These are phyloP conservation scores for Actias luna DNA, from an alignment of 2,888 invertebrate species.

Conservation along the genomic window DNA sequence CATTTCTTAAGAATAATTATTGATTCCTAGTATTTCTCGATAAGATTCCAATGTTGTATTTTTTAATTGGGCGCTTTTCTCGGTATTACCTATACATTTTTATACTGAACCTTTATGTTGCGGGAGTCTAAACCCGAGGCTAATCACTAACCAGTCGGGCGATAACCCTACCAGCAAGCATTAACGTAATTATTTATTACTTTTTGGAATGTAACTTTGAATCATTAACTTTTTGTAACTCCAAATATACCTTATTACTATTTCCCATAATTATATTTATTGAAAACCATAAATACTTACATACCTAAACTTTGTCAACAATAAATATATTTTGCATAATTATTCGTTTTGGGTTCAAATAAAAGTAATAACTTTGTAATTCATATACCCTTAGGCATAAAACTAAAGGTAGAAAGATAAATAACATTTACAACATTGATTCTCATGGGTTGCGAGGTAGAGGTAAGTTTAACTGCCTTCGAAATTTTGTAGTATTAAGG, in stretches of 20 bases:
- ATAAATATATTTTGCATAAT: background rate
- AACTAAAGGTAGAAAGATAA: slow-evolving; percentile 8
- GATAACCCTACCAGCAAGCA: too few relatives aligned
- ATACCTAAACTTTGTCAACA: background rate
- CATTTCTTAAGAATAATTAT: background rate
- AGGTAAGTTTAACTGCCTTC: slow-evolving; percentile 16
- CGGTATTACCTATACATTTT: too few relatives aligned
- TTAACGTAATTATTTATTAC: too few relatives aligned
- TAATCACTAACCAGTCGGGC: too few relatives aligned
- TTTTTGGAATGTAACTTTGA: background rate
- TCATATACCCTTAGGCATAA: slow-evolving; percentile 15
- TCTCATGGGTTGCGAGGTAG: slow-evolving; percentile 16
- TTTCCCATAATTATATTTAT: background rate
- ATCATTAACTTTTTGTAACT: background rate
- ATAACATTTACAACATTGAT: slow-evolving; percentile 17
- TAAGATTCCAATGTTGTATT: background rate
- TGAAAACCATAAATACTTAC: background rate
- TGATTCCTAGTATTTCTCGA: background rate
- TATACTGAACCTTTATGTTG: too few relatives aligned
- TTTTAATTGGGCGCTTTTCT: background rate
- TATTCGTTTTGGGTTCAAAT: background rate
- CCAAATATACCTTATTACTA: background rate
- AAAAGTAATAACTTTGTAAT: slow-evolving; percentile 16
- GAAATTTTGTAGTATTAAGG: slow-evolving; percentile 10
- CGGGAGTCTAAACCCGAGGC: too few relatives aligned